Evolutionary conservation across 2,888 invertebrate genomes (phyloP), one percentile per base, ranked within the genome.

Genomic region (Cephus pygmeus): DNA sequence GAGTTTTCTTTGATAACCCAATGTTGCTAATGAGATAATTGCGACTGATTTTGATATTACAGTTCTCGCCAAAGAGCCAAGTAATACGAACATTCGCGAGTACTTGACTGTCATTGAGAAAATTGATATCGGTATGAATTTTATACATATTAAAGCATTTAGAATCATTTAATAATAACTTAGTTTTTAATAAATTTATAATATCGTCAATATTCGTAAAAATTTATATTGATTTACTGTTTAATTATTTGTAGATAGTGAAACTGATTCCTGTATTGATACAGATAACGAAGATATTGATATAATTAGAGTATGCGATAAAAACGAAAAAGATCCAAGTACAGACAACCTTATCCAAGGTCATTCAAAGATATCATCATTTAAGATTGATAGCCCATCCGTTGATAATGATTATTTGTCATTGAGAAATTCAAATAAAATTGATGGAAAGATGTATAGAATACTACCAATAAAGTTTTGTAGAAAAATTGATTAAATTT

Each of bases 1-100:
- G 80, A 73, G 74, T 75, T 69, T 77, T 56, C 11, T 35, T 1
- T 34, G 56, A 34, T 75, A 15, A 36, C 40, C 15, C 40, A 15
- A 40, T 15, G 15, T 30, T 69, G 69, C 69, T 69, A 30, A 33
- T 33, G 15, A 69, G 30, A 69, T 69, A 69, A 31, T 36, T 40
- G 4, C 2, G 30, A n/a, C 15, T 33, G 34, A 76, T 73, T 75
- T 30, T 71, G 73, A 23, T 31, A 73, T 74, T 74, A 35, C 76
- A 81, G 81, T 81, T 31, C 69, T 79, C 35, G 69, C 40, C 23
- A 40, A 69, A 73, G 69, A 81, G 69, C 79, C 81, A 33, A 79
- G 77, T 73, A 79, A 81, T 68, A 77, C 73, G 76, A 77, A 73
- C 33, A 76, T 81, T 75, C 81, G 73, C 73, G 75, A 79, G 34